Evolutionary conservation across 2,797 vertebrate genomes (phyloP).

Genomic region (Myotis myotis): DNA sequence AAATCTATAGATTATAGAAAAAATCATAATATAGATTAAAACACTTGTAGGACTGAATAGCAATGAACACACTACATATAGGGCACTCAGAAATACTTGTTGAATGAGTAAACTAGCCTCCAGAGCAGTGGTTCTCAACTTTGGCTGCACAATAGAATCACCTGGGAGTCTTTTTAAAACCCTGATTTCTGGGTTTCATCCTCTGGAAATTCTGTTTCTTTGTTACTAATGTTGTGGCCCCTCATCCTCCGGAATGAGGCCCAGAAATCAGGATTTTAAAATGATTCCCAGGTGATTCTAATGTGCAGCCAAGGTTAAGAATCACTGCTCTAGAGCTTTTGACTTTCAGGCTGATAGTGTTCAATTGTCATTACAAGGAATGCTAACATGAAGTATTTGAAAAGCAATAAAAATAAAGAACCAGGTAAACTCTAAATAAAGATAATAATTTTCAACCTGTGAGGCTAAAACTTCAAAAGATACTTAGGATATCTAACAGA

Average conservation of each 20-base stretch:
- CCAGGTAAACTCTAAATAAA: neutral
- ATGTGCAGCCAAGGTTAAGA: too few relatives aligned
- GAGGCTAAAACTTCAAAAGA: neutral
- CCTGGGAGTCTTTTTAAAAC: too few relatives aligned
- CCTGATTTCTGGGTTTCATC: too few relatives aligned
- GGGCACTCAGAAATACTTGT: neutral
- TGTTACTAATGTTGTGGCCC: too few relatives aligned
- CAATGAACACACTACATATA: neutral
- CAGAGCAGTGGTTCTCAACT: neutral
- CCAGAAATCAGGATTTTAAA: too few relatives aligned
- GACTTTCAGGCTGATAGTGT: neutral
- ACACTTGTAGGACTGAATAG: neutral
- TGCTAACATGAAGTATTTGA: neutral
- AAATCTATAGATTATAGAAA: neutral
- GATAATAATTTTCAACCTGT: neutral
- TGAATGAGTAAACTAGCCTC: neutral
- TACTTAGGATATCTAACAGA: neutral
- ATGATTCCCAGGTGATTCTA: too few relatives aligned
- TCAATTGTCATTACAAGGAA: neutral
- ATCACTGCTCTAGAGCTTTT: neutral
- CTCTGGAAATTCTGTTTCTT: too few relatives aligned
- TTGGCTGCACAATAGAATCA: too few relatives aligned
- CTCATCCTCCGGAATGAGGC: too few relatives aligned
- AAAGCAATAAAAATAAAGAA: conserved; percentile 4
- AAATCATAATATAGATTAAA: conserved; percentile 41